Conservation (phyloP, 2,888 invertebrate genomes). For the Bimastos eiseni region DNA sequence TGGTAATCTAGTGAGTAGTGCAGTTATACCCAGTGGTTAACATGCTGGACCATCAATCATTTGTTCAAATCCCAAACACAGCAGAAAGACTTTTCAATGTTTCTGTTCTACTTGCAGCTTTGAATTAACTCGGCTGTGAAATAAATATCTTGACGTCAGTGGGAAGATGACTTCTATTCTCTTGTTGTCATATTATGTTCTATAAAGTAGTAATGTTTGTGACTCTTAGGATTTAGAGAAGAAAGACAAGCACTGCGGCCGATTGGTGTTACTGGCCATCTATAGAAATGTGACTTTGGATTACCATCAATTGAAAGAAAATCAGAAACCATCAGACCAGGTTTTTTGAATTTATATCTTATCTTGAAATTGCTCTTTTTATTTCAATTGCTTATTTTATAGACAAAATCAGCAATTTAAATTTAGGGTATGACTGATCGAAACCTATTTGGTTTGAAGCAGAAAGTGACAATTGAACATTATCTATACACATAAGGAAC, state of each 20-base stretch:
- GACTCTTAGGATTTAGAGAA: conserved; percentile 2
- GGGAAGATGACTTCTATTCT: no score
- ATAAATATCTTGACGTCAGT: no score
- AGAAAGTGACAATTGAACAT: not conserved
- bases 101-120: no score
- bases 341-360: not conserved
- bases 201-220: not conserved
- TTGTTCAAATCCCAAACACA: no score
- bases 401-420: not conserved
- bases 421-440: not conserved
- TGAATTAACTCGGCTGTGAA: no score
- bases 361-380: not conserved
- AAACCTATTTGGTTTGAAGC: no score
- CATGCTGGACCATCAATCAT: no score
- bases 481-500: no score
- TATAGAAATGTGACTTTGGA: not conserved
- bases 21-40: no score
- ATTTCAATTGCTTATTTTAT: not conserved
- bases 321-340: not conserved
- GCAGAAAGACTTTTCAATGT: no score
- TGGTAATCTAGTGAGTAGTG: not conserved
- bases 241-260: not conserved
- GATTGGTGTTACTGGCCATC: not conserved
- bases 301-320: conserved; percentile 6
- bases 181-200: not conserved